These are phyloP conservation scores for Oreonectes daqikongensis DNA, from an alignment of 2,797 vertebrate species.

Conservation along the genomic window DNA sequence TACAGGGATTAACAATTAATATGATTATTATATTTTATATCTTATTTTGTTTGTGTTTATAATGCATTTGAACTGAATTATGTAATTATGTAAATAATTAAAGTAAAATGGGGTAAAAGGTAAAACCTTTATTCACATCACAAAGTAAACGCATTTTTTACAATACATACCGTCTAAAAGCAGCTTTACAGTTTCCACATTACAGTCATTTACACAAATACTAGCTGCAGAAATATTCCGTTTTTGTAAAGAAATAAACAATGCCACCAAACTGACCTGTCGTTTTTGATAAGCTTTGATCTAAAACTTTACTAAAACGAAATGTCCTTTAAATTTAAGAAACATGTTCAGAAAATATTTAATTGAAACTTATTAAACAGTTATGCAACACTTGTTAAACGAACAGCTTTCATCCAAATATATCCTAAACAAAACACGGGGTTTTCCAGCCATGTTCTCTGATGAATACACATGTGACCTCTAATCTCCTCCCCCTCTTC, in stretches of 20 bases:
- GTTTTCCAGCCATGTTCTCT: conserved; percentile 25
- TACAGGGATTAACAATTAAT: no score
- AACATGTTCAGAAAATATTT: not conserved
- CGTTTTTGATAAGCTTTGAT: not conserved
- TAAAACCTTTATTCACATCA: not conserved
- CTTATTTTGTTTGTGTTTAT: no score
- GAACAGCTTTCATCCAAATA: conserved; percentile 2
- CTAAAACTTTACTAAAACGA: not conserved
- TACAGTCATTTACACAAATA: not conserved
- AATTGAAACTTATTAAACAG: not conserved
- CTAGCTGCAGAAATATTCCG: not conserved
- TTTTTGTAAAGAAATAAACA: not conserved
- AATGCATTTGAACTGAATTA: no score
- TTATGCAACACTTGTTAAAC: not conserved
- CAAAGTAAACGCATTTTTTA: no score
- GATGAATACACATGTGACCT: conserved; percentile 34
- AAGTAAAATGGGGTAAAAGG: not conserved
- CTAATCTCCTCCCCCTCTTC: conserved; percentile 32
- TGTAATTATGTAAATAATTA: no score
- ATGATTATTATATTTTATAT: no score
- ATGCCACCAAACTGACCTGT: not conserved
- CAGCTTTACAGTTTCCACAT: no score
- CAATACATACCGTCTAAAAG: no score
- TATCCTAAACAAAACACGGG: not conserved
- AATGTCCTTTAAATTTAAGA: not conserved